Evolutionary conservation across 1,140 invertebrate species (phyloP).

Genomic region (Penaeus chinensis): DNA sequence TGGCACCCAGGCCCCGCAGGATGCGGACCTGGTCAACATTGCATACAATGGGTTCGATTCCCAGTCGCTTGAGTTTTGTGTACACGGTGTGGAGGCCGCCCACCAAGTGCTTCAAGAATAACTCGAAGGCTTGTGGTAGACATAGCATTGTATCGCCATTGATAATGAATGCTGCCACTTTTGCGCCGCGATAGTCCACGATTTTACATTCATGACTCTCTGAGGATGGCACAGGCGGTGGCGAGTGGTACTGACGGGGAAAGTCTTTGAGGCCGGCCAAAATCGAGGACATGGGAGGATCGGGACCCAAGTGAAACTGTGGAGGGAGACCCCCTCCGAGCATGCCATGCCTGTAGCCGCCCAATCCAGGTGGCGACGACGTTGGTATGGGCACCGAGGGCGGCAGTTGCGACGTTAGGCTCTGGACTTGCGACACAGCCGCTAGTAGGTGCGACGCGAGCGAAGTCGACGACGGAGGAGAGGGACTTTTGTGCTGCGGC

Average conservation of each 20-base stretch:
- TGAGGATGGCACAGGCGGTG: constrained; percentile 82
- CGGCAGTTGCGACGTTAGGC: constrained; percentile 61
- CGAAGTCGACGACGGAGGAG: constrained; percentile 64
- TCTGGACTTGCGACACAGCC: constrained; percentile 63
- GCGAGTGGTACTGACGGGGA: constrained; percentile 86
- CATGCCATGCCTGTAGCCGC: constrained; percentile 61
- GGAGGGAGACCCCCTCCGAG: constrained; percentile 66
- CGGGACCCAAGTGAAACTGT: constrained; percentile 73
- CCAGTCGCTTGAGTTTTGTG: constrained; percentile 97
- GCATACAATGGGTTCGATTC: constrained; percentile 98
- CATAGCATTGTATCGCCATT: constrained; percentile 97
- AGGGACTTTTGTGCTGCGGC: constrained; percentile 62
- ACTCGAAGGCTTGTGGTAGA: constrained; percentile 97
- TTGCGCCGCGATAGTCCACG: constrained; percentile 95
- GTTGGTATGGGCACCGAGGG: constrained; percentile 62
- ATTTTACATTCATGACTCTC: constrained; percentile 96
- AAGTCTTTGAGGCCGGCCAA: constrained; percentile 64
- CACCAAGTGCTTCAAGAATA: constrained; percentile 98
- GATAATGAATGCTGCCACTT: constrained; percentile 97
- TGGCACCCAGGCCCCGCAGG: constrained; percentile 94
- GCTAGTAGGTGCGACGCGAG: constrained; percentile 64
- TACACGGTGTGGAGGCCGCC: constrained; percentile 99
- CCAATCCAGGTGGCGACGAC: constrained; percentile 61
- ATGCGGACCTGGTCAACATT: constrained; percentile 99
- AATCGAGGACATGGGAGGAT: constrained; percentile 61